These are phyloP conservation scores for Dunckerocampus dactyliophorus DNA, from an alignment of 2,113 vertebrate species.

Conservation along the genomic window DNA sequence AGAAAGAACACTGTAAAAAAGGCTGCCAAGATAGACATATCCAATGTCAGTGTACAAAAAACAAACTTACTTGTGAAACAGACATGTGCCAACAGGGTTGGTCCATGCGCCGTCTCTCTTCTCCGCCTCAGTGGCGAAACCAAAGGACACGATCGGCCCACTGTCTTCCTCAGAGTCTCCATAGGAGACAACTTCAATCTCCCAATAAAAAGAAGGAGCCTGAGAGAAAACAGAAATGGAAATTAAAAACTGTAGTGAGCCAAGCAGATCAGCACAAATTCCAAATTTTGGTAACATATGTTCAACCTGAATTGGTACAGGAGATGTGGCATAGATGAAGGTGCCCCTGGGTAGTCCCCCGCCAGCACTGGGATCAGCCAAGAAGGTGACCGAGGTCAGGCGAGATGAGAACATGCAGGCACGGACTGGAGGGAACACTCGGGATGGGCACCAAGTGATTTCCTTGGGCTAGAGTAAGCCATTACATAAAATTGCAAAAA, in stretches of 20 bases:
- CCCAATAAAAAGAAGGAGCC: constrained; percentile 99
- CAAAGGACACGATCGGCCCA: constrained; percentile 94
- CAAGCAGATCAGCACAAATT: neutral
- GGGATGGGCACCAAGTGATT: constrained; percentile 92
- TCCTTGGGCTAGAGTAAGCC: constrained; percentile 81
- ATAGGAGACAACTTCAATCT: constrained; percentile 95
- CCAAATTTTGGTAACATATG: neutral
- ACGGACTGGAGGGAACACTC: constrained; percentile 93
- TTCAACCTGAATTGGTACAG: constrained; percentile 88
- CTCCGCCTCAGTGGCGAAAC: constrained; percentile 95
- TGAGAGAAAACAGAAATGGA: constrained; percentile 37
- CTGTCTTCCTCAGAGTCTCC: constrained; percentile 97
- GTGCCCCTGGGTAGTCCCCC: constrained; percentile 93
- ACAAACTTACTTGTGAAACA: constrained; percentile 90
- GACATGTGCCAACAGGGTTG: constrained; percentile 96
- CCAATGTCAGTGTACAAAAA: neutral
- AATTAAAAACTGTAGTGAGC: neutral
- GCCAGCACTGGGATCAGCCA: constrained; percentile 94
- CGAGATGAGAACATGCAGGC: constrained; percentile 97
- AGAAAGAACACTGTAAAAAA: constrained; percentile 23
- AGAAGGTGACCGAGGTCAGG: constrained; percentile 91
- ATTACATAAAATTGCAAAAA: constrained; percentile 1
- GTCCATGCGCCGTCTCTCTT: constrained; percentile 98
- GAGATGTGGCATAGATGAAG: constrained; percentile 93
- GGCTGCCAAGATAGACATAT: constrained; percentile 1